Evolutionary conservation across 2,888 invertebrate genomes (phyloP), one percentile per base, ranked within the genome.

Genomic region (Cephus sareptanus): DNA sequence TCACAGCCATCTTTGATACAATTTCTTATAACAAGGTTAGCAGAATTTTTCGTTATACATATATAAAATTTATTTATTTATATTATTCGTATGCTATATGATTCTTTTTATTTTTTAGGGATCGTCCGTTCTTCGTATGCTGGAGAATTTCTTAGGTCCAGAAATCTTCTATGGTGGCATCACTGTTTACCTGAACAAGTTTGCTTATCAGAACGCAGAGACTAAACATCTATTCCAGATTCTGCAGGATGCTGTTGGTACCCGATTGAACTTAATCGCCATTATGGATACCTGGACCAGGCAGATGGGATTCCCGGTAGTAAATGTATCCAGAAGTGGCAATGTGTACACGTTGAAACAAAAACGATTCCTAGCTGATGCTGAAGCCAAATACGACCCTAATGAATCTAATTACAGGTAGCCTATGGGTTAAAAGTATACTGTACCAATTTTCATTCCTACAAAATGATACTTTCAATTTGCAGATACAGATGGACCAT

Each of bases 221-320:
- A 98, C 98, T 0, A 93, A 94, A 78, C 95, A 98, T 89, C 93
- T 98, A 73, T 94, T 97, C 87, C 92, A 93, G 3, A 94, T 94
- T 73, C 91, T 98, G 34, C 94, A 95, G 86, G 92, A 92, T 0
- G 92, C 93, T 78, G 93, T 94, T 77, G 92, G 92, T 69, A 91
- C 90, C 23, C 90, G 92, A 77, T 92, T 95, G 9, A 93, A 93
- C 87, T 89, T 95, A 4, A 92, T 91, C 85, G 93, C 90, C 70
- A 94, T 97, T 79, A 96, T 98, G 96, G 95, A 96, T 87, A 97
- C 97, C 0, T 98, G 97, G 96, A 98, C 97, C 0, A 93, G 94
- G 71, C 98, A 98, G 92, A 97, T 95, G 95, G 98, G 98, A 0
- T 96, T 95, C 86, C 98, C 98, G 0, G 93, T 98, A 0, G 92